Base-by-base conservation (phyloP, 2,888 invertebrate species). In the Yponomeuta plumbellus region DNA sequence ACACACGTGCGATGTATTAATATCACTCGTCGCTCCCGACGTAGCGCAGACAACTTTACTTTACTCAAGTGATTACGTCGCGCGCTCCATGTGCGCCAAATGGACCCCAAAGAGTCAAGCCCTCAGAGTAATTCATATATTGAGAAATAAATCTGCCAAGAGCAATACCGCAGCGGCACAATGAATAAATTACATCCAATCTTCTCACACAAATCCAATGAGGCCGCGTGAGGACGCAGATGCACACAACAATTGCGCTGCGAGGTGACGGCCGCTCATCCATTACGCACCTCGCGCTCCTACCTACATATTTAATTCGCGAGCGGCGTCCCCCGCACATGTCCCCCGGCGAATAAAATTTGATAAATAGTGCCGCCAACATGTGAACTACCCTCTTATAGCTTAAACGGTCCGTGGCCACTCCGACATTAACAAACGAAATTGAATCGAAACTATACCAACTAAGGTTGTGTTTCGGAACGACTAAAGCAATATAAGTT, bases 351-450 rank as follows among this genome's bases (percentile, higher is more conserved):
- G 83, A 84, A 88, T 87, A 88, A 87, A 89, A 88, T 90, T 90
- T 90, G 90, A 90, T 90, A 90, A 89, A 90, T 90, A 83, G 88
- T 84, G 82, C 79, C 83, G 87, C 84, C 87, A 84, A 90, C 89
- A 90, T 88, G 89, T 80, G 88, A 89, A 88, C 88, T 89, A 88
- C 90, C 90, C 90, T 89, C 88, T 88, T 83, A n/a, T n/a, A 83
- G 84, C 86, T 85, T 86, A 86, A 88, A 85, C 88, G 85, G 82
- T 78, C 77, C 81, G 78, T 71, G 74, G 73, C 73, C 75, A 71
- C 71, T 73, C 56, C 6, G 17, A 34, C 2, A 11, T 5, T 26
- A 8, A 10, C 72, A 69, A 67, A 26, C 70, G 21, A 84, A 76
- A 74, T 66, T 70, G 21, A 63, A 20, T 63, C 20, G 17, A 63